Evolutionary conservation across 1,140 invertebrate genomes (phyloP), one percentile per base, ranked within the genome.

Genomic region (Schlechtendalia chinensis): DNA sequence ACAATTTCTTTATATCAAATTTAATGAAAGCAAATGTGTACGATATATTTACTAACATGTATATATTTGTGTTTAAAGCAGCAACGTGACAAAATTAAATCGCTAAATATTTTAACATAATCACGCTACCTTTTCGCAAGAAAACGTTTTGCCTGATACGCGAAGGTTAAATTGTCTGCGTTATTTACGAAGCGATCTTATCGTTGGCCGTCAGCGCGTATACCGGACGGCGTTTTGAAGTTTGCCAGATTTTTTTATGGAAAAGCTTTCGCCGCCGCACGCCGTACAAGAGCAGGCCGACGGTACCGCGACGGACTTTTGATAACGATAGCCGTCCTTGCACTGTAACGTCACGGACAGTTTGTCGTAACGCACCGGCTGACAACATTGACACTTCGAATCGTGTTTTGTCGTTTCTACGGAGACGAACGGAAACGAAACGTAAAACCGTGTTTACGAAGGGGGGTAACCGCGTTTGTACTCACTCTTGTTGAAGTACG

Each of bases 401-500:
- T 88, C 86, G 84, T 90, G 88, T 24, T 81, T 84, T 82, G 86
- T 87, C 5, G 85, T 87, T 81, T 85, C 89, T 91, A 83, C 27
- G 50, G 45, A 85, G 8, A 3, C 32, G 32, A 39, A 39, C 32
- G 32, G 32, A 82, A 67, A 81, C 81, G 83, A 82, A 82, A 83
- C 82, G 22, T 6, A 58, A 8, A 24, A 58, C 22, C 39, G 10
- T 45, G 39, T 45, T 4, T 45, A 45, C 39, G 39, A 10, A 45
- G 4, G 10, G 39, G 39, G 10, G 10, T 45, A 45, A 45, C 4
- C 10, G 10, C 39, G 10, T 45, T 45, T 45, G 29, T 32, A 1
- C 86, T 88, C 85, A 91, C 90, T 85, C 82, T 85, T 85, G 83
- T 90, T 90, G 80, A 89, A 93, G n/a, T 87, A 85, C 0, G 90